These are phyloP conservation scores for Zaprionus ornatus DNA, from an alignment of 1,140 invertebrate genomes.

Conservation along the genomic window DNA sequence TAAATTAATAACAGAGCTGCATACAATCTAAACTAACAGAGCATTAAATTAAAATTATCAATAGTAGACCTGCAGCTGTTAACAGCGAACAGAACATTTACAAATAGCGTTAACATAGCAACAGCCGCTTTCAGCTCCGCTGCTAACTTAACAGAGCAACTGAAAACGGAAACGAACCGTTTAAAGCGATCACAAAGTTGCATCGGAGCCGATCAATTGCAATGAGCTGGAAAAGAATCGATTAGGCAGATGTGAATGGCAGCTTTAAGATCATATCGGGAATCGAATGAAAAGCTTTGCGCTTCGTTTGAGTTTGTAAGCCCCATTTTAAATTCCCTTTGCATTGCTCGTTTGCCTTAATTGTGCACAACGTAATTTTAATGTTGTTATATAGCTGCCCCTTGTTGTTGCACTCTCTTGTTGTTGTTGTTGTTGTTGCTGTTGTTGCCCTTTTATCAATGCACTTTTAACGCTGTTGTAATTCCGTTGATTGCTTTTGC, in stretches of 20 bases:
- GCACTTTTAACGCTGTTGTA: constrained; percentile 76
- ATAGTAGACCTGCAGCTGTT: too few relatives aligned
- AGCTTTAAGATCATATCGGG: neutral
- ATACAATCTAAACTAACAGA: too few relatives aligned
- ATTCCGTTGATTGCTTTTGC: constrained; percentile 75
- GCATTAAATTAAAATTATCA: too few relatives aligned
- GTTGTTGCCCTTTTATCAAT: constrained; percentile 67
- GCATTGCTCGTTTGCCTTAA: constrained; percentile 35
- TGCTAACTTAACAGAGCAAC: neutral
- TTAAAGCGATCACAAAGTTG: neutral
- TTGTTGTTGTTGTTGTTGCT: constrained; percentile 56
- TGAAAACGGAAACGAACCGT: neutral
- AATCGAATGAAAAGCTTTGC: neutral
- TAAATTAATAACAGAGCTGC: too few relatives aligned
- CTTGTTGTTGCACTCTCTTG: constrained; percentile 16
- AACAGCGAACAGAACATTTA: too few relatives aligned
- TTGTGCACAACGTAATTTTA: constrained; percentile 37
- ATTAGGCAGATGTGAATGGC: neutral
- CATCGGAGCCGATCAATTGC: neutral
- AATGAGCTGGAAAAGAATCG: neutral
- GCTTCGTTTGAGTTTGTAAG: neutral
- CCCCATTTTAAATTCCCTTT: constrained; percentile 43
- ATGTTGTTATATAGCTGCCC: constrained; percentile 20
- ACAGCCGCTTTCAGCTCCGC: neutral
- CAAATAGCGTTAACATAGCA: too few relatives aligned